These are phyloP conservation scores for Nowickia ferox DNA, from an alignment of 2,888 invertebrate genomes.

Conservation along the genomic window DNA sequence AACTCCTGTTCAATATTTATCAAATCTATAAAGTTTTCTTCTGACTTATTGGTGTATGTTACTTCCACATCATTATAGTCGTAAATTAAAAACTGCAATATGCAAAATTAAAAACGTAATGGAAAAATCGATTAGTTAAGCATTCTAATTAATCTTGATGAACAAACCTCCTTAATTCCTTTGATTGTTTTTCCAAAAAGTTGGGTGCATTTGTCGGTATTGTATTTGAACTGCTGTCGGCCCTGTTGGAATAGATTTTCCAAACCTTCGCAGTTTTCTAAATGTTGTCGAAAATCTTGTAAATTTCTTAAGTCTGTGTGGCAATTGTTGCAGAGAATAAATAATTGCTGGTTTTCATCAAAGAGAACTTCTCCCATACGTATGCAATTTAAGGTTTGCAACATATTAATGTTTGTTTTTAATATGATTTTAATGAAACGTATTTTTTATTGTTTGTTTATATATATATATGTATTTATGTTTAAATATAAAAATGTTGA, in stretches of 20 bases:
- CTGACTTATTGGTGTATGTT: conserved; percentile 19
- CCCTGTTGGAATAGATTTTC: conserved; percentile 72
- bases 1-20: conserved; percentile 77
- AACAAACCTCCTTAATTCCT: conserved; percentile 76
- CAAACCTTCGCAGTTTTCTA: conserved; percentile 74
- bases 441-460: conserved; percentile 27
- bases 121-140: conserved; percentile 26
- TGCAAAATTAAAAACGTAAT: neutral
- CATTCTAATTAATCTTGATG: neutral
- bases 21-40: conserved; percentile 74
- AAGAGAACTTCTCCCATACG: conserved; percentile 77
- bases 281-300: conserved; percentile 75
- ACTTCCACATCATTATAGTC: conserved; percentile 75
- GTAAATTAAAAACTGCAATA: conserved; percentile 75
- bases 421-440: conserved; percentile 19
- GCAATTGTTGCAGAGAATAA: conserved; percentile 77
- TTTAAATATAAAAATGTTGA: conserved; percentile 46
- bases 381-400: conserved; percentile 73
- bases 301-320: conserved; percentile 74
- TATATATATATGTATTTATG: conserved; percentile 48
- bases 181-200: conserved; percentile 69
- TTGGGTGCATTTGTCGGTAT: conserved; percentile 70
- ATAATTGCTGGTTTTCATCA: conserved; percentile 76
- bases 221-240: conserved; percentile 44
- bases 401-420: conserved; percentile 59